Conservation (phyloP, 2,797 vertebrate species). For the Lacerta bilineata region DNA sequence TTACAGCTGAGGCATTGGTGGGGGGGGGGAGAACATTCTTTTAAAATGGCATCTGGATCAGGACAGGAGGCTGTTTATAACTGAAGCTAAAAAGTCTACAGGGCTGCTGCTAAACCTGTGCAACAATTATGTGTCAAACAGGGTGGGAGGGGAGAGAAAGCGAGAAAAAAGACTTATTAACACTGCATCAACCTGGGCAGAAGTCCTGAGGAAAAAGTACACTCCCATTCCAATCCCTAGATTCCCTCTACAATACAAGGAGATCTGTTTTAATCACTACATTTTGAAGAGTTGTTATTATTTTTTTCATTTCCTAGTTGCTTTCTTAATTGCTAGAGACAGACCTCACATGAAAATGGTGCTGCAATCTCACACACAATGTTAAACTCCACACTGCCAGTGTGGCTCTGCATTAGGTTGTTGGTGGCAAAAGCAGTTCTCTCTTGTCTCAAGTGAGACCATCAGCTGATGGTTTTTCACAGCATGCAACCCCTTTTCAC, state of each 20-base stretch:
- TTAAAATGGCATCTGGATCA: constrained; percentile 23
- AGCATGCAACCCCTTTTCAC: too few species aligned
- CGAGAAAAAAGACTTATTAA: constrained; percentile 3
- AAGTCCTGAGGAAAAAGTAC: constrained; percentile 22
- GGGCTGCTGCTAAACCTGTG: not conserved
- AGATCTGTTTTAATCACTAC: not conserved
- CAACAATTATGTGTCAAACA: constrained; percentile 18
- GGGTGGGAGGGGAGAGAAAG: not conserved
- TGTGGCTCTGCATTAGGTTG: too few species aligned
- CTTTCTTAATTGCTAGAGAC: too few species aligned
- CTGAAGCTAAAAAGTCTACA: constrained; percentile 12
- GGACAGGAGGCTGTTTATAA: constrained; percentile 37
- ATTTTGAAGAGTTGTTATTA: too few species aligned
- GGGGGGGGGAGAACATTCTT: not conserved
- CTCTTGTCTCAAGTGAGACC: too few species aligned
- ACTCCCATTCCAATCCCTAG: constrained; percentile 12
- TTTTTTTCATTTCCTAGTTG: too few species aligned
- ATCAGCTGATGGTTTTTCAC: too few species aligned
- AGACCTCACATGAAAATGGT: too few species aligned
- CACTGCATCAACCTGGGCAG: constrained; percentile 21
- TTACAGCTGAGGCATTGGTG: not conserved
- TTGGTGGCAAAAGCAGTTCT: too few species aligned
- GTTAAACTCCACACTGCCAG: too few species aligned
- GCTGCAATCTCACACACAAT: too few species aligned
- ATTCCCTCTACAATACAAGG: constrained; percentile 6